phyloP scores from a whole-genome alignment of 2,888 invertebrate genomes.

The Hyposoter dolosus region DNA sequence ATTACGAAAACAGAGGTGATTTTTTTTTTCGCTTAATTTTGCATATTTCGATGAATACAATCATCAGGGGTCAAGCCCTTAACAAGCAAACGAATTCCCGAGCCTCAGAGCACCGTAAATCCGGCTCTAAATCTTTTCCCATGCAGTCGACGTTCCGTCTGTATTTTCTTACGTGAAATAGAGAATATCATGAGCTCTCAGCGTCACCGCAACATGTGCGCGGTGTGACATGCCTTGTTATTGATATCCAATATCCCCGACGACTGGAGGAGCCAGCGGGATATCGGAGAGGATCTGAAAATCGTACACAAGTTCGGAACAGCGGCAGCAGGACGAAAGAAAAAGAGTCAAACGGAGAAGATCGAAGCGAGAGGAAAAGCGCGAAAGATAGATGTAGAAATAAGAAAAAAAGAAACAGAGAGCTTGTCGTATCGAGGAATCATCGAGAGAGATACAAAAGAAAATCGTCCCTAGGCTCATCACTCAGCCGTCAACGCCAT shows the following conservation, averaged over 20 bases:
- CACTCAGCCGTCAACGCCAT: constrained; percentile 74
- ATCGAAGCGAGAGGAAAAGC: neutral
- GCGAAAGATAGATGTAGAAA: constrained; percentile 4
- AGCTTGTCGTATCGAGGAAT: constrained; percentile 40
- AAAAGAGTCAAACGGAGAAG: neutral
- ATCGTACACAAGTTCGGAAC: constrained; percentile 16
- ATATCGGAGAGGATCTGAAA: constrained; percentile 34
- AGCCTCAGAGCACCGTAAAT: too few relatives aligned
- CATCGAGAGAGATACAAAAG: constrained; percentile 43
- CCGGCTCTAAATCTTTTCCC: too few relatives aligned
- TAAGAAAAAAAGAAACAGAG: constrained; percentile 25
- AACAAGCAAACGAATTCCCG: neutral
- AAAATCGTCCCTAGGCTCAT: constrained; percentile 62
- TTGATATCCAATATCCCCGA: constrained; percentile 75
- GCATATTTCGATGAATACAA: neutral
- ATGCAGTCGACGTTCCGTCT: neutral
- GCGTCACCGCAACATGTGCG: neutral
- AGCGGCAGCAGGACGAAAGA: constrained; percentile 9
- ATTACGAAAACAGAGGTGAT: neutral
- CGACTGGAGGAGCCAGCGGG: constrained; percentile 33
- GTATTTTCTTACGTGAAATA: constrained; percentile 2
- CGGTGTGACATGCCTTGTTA: constrained; percentile 63
- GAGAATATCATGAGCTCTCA: constrained; percentile 15
- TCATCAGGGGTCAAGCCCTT: neutral
- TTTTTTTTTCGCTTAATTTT: neutral